Conservation (phyloP, 2,888 invertebrate genomes). For the Erynnis tages region DNA sequence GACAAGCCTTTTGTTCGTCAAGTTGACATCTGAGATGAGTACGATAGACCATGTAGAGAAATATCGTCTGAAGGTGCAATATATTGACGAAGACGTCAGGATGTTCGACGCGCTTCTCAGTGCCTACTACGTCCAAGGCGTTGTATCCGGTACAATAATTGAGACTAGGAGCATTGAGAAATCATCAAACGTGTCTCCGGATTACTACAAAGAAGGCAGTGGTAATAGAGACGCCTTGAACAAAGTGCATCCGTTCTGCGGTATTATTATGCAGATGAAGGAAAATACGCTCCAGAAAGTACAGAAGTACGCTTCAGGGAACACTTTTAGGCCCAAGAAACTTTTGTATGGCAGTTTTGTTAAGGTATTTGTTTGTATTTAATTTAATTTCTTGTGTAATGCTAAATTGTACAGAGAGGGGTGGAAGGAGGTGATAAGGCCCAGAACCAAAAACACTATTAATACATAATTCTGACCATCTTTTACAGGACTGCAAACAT, state of each 20-base stretch:
- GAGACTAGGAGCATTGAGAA: constrained; percentile 52
- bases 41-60: constrained; percentile 93
- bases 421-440: no score
- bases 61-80: constrained; percentile 85
- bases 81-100: constrained; percentile 85
- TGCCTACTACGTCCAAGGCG: constrained; percentile 79
- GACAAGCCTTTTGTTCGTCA: constrained; percentile 79
- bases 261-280: constrained; percentile 60
- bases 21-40: constrained; percentile 83
- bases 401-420: no score
- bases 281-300: constrained; percentile 56
- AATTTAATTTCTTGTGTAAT: no score
- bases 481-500: constrained; percentile 71
- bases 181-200: constrained; percentile 46
- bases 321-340: constrained; percentile 79
- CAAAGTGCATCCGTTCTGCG: constrained; percentile 73
- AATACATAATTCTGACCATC: no score
- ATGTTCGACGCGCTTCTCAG: constrained; percentile 80
- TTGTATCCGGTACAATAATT: constrained; percentile 56
- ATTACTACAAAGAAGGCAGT: constrained; percentile 40
- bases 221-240: constrained; percentile 44
- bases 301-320: constrained; percentile 73
- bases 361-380: constrained; percentile 56
- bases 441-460: no score
- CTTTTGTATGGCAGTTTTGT: constrained; percentile 75